phyloP scores from a whole-genome alignment of 2,113 vertebrate genomes.

The Atlantisia rogersi region DNA sequence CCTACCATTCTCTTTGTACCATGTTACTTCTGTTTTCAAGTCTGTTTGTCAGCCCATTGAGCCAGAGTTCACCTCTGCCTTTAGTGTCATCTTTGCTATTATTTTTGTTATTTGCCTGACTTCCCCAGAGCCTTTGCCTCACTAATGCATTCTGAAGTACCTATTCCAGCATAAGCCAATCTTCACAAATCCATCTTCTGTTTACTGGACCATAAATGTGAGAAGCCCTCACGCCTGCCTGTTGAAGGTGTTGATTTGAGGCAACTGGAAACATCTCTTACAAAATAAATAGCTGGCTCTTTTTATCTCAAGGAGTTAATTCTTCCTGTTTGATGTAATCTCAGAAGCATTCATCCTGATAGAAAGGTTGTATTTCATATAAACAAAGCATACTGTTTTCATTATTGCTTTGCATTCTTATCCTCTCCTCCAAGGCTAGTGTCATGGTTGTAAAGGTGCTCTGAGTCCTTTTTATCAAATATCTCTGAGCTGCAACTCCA shows the following conservation, averaged over 20 bases:
- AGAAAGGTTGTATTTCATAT: background rate
- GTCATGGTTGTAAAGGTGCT: background rate
- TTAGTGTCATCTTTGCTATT: background rate
- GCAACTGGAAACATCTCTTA: background rate
- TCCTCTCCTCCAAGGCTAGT: background rate
- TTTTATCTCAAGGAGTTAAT: background rate
- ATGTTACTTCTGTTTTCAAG: background rate
- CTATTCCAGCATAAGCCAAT: background rate
- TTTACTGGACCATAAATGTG: background rate
- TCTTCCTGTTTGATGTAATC: background rate
- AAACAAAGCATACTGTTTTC: background rate
- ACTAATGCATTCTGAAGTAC: background rate
- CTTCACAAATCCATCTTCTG: background rate
- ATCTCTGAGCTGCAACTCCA: background rate
- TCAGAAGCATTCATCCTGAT: background rate
- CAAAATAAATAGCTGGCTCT: background rate
- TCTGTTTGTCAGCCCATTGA: background rate
- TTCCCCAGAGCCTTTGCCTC: background rate
- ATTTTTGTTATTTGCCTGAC: background rate
- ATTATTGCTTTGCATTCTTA: background rate
- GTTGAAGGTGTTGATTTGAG: background rate
- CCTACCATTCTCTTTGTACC: background rate
- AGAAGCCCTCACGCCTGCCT: background rate
- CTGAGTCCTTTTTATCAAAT: background rate
- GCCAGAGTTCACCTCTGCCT: background rate